Conservation (phyloP, 2,113 vertebrate species). For the Camarhynchus parvulus region DNA sequence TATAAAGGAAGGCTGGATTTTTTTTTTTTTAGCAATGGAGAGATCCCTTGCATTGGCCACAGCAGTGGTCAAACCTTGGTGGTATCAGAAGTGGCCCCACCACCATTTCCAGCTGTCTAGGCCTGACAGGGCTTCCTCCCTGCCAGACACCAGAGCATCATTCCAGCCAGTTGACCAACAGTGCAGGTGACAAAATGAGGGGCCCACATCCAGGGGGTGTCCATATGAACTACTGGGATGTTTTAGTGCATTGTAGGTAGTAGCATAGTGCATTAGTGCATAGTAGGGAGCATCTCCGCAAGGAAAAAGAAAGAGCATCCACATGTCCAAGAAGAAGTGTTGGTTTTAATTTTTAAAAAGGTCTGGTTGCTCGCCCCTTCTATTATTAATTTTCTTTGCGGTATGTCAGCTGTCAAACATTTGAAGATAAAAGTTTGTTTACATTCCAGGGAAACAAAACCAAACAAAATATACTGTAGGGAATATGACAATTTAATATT, state of each 20-base stretch:
- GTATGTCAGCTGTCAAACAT: not conserved
- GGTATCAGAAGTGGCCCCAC: not conserved
- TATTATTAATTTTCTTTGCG: not conserved
- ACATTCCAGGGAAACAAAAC: not conserved
- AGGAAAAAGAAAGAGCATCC: not conserved
- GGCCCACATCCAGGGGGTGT: accelerated
- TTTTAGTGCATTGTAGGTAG: not conserved
- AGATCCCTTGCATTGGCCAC: not conserved
- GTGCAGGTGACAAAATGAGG: not conserved
- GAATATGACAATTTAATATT: not conserved
- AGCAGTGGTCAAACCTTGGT: not conserved
- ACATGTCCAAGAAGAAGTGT: not conserved
- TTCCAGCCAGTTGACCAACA: not conserved
- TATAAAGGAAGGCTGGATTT: not conserved
- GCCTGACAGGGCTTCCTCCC: not conserved
- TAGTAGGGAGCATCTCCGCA: accelerated
- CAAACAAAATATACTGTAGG: not conserved
- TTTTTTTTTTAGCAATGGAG: not conserved
- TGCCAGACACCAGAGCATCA: not conserved
- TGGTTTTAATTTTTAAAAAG: not conserved
- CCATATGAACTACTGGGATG: not conserved
- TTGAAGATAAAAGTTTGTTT: not conserved
- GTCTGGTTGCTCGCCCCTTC: not conserved
- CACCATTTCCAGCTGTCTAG: not conserved
- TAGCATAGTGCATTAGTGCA: not conserved